Evolutionary conservation across 2,797 vertebrate species (phyloP).

Genomic region (Scomberomorus guttatus): DNA sequence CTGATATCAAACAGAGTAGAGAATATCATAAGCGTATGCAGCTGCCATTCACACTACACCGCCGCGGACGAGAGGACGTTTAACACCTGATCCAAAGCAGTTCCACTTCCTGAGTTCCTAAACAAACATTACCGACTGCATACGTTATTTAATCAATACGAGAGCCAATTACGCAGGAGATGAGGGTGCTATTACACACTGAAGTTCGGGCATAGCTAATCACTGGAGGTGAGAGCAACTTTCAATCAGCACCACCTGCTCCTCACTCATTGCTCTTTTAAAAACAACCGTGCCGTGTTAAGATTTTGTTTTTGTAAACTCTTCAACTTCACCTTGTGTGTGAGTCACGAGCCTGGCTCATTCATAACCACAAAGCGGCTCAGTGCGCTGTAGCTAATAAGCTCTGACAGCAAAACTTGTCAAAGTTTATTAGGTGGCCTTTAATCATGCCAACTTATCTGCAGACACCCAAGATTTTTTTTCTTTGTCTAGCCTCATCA

Average conservation of each 20-base stretch:
- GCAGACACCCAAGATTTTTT: conserved; percentile 16
- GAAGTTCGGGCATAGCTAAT: conserved; percentile 69
- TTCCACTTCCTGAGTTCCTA: conserved; percentile 57
- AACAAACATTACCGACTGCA: conserved; percentile 77
- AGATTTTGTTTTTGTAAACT: conserved; percentile 56
- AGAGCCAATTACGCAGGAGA: conserved; percentile 79
- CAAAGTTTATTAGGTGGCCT: conserved; percentile 59
- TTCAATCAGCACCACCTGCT: conserved; percentile 77
- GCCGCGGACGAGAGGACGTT: not conserved
- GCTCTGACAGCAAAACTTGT: conserved; percentile 53
- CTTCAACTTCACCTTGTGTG: conserved; percentile 34
- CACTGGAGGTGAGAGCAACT: conserved; percentile 58
- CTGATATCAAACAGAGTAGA: not conserved
- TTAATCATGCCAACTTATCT: conserved; percentile 63
- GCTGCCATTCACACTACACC: not conserved
- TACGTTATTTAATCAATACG: conserved; percentile 85
- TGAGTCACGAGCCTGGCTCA: conserved; percentile 12
- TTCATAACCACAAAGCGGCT: conserved; percentile 30
- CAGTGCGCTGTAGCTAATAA: conserved; percentile 42
- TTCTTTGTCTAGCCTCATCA: conserved; percentile 37
- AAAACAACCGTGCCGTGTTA: conserved; percentile 45
- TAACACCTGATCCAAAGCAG: conserved; percentile 26
- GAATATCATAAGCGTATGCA: not conserved
- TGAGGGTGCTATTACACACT: conserved; percentile 75
- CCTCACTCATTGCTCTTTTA: conserved; percentile 22